Base-by-base conservation (phyloP, 1,140 invertebrate species). In the Antheraea pernyi region DNA sequence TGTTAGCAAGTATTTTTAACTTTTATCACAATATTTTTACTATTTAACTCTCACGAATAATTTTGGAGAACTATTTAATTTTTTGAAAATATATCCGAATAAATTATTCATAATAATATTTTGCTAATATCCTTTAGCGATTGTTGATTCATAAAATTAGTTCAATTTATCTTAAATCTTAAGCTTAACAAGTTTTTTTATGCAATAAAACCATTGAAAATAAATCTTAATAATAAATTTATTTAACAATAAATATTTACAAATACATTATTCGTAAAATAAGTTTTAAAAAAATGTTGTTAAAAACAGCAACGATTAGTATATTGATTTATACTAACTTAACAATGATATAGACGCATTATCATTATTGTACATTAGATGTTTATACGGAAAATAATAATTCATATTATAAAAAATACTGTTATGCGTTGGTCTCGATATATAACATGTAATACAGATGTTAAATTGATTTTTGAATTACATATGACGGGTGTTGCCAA, bases 401-500 rank as follows among this genome's bases (percentile, higher is more conserved):
- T 16, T 53, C 19, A 64, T 48, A 63, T 22, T n/a, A 46, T 48
- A 16, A 66, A 72, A 59, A 76, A 76, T 73, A 76, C 69, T 75
- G 68, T 59, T 69, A 59, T 62, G 60, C 5, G 46, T 53, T 53
- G 18, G 10, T 67, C 63, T 16, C 16, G 46, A 16, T 53, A 53
- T n/a, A 11, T 53, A 53, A 53, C 6, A 53, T 53, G 16, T 9
- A 16, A 19, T 53, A 71, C 4, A 70, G 63, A 39, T 36, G 37
- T 39, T 68, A 66, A 37, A 68, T 68, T 69, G 19, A 60, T 60
- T 19, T 22, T 59, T 62, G 72, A 74, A 93, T 95, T 95, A 98
- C 97, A 98, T 98, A 85, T 98, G 97, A 82, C 97, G 95, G n/a
- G 97, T 98, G 89, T 99, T 99, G 78, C 98, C 98, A 86, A 99